These are phyloP conservation scores for Bucco capensis DNA, from an alignment of 2,113 vertebrate species.

Conservation along the genomic window DNA sequence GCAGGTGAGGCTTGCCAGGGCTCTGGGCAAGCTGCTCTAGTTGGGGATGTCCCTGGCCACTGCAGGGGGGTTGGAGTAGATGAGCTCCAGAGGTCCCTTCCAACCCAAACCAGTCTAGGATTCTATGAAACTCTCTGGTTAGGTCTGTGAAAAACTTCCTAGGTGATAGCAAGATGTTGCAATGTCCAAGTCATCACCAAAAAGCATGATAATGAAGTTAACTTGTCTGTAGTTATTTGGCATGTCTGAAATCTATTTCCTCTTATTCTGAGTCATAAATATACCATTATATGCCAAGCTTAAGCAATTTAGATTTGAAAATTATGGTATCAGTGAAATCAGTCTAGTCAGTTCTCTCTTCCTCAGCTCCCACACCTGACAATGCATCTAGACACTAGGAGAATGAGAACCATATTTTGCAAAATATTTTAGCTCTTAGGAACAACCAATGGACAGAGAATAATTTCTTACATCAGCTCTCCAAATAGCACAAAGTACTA, in stretches of 20 bases:
- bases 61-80: too few relatives aligned
- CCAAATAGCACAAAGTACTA: neutral
- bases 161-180: neutral
- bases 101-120: too few relatives aligned
- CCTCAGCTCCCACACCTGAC: neutral
- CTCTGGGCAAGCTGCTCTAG: too few relatives aligned
- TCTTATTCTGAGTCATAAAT: neutral
- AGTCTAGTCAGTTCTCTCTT: neutral
- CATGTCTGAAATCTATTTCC: neutral
- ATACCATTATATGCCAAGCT: neutral
- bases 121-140: too few relatives aligned
- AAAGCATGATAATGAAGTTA: neutral
- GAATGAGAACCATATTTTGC: neutral
- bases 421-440: neutral
- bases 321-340: neutral
- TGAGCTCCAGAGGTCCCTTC: too few relatives aligned
- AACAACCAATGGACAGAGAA: neutral
- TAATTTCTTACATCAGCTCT: neutral
- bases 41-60: too few relatives aligned
- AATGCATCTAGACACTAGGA: neutral
- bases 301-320: conserved; percentile 11
- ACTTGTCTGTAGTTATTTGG: neutral
- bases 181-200: neutral
- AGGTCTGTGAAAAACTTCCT: neutral
- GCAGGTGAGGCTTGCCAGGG: too few relatives aligned